Evolutionary conservation across 2,888 invertebrate species (phyloP).

Genomic region (Cinara cedri): DNA sequence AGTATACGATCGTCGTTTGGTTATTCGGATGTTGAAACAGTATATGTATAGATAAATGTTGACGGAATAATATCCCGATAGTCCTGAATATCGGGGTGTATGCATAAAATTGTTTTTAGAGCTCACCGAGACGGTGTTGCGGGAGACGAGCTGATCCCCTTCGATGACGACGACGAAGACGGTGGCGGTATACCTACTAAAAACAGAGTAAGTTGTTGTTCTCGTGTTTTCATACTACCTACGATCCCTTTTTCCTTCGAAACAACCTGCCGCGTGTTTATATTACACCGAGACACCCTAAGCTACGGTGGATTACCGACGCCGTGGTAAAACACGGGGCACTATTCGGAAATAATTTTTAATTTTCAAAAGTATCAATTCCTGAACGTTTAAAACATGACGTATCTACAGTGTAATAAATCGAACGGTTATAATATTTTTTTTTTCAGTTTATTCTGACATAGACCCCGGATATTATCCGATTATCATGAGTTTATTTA

Average conservation of each 20-base stretch:
- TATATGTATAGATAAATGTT: no score
- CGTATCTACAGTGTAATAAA: conserved; percentile 27
- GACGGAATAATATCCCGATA: no score
- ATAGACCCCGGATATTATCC: no score
- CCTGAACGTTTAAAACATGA: conserved; percentile 33
- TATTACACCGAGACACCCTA: conserved; percentile 2
- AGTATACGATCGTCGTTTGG: background rate
- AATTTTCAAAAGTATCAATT: conserved; percentile 44
- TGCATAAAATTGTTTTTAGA: conserved; percentile 24
- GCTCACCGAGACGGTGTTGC: background rate
- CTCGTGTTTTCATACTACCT: background rate
- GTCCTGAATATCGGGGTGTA: background rate
- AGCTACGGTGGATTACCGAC: conserved; percentile 30
- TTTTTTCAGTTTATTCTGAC: no score
- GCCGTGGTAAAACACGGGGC: conserved; percentile 36
- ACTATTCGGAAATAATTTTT: conserved; percentile 25
- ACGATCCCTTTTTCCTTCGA: background rate
- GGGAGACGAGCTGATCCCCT: background rate
- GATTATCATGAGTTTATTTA: no score
- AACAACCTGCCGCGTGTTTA: conserved; percentile 8
- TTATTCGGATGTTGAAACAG: background rate
- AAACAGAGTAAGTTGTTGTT: conserved; percentile 4
- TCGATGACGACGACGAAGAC: background rate
- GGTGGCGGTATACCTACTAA: background rate
- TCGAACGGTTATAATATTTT: no score